Percentiles rank a stretch among this genome's conserved stretches.
Evolutionary conservation across 2,888 invertebrate species (phyloP).

Genomic region (Lysandra coridon): DNA sequence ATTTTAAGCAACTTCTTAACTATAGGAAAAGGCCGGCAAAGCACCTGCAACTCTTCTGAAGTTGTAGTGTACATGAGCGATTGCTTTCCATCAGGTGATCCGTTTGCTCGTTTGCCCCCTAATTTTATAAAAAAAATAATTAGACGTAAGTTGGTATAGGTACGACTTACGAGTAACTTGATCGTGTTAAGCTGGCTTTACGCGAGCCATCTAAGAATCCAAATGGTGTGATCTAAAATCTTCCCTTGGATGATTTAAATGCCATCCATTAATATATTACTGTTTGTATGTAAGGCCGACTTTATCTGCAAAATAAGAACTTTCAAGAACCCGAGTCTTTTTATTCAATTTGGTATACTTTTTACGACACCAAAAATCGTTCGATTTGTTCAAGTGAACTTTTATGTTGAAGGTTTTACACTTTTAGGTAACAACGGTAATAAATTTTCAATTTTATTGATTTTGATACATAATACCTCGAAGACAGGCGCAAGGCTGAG

Average conservation of each 20-base stretch:
- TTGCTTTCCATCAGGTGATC: no score
- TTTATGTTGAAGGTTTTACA: conserved; percentile 31
- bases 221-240: neutral
- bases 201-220: neutral
- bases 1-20: no score
- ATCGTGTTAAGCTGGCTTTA: neutral
- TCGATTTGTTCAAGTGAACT: conserved; percentile 19
- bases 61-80: no score
- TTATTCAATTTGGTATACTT: neutral
- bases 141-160: no score
- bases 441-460: conserved; percentile 32
- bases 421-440: conserved; percentile 30
- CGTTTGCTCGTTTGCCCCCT: no score
- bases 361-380: conserved; percentile 12
- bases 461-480: conserved; percentile 20
- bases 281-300: neutral
- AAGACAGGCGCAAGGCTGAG: neutral
- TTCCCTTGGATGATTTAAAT: no score
- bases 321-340: neutral
- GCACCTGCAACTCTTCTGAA: no score
- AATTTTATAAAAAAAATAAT: no score
- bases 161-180: neutral
- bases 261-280: no score
- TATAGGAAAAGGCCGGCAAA: no score
- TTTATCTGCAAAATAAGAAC: neutral